Percentiles rank a stretch among this genome's conserved stretches.
Conservation (phyloP, 1,140 invertebrate genomes). For the Euwallacea similis region DNA sequence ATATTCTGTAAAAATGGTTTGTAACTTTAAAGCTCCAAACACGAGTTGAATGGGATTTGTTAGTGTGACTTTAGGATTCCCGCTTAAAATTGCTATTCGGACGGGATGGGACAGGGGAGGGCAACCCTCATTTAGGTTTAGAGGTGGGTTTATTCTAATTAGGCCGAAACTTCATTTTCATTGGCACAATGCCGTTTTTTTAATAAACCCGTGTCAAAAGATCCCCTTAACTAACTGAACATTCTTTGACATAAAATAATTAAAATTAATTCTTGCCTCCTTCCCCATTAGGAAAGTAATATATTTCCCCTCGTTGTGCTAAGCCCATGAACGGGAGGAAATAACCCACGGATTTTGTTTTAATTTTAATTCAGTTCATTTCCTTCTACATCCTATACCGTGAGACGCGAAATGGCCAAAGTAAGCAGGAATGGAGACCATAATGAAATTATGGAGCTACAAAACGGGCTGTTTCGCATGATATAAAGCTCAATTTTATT, state of each 20-base stretch:
- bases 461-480: slow-evolving; percentile 15
- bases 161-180: no score
- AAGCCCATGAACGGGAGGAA: slow-evolving; percentile 27
- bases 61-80: no score
- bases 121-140: no score
- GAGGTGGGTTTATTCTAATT: no score
- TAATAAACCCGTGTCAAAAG: no score
- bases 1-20: no score
- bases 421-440: slow-evolving; percentile 24
- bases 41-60: no score
- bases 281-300: slow-evolving; percentile 22
- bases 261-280: slow-evolving; percentile 28
- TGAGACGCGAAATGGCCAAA: slow-evolving; percentile 22
- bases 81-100: no score
- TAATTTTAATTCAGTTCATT: slow-evolving; percentile 38
- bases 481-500: background rate
- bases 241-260: slow-evolving; percentile 8
- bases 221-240: no score
- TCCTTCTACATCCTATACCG: slow-evolving; percentile 27
- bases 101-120: no score
- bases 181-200: no score
- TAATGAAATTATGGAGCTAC: slow-evolving; percentile 36
- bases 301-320: slow-evolving; percentile 23
- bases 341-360: slow-evolving; percentile 36
- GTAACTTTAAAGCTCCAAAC: no score